Conservation (phyloP, 2,797 vertebrate genomes). For the Sebastes wilsoni region DNA sequence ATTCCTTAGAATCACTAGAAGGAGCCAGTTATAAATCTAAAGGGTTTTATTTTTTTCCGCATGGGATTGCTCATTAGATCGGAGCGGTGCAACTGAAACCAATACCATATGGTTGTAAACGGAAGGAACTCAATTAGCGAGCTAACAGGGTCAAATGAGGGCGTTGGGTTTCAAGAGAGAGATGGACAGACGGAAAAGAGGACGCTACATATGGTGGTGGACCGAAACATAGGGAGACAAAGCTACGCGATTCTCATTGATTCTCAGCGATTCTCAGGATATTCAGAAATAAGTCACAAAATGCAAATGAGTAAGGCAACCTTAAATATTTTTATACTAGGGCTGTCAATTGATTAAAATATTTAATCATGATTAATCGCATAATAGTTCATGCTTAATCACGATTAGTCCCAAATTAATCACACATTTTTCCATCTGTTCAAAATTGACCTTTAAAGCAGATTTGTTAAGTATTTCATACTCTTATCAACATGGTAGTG, state of each 20-base stretch:
- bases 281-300: neutral
- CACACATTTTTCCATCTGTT: no score
- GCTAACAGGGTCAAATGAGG: slow-evolving; percentile 64
- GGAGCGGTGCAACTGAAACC: slow-evolving; percentile 66
- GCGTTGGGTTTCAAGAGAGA: slow-evolving; percentile 38
- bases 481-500: no score
- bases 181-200: slow-evolving; percentile 40
- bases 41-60: slow-evolving; percentile 61
- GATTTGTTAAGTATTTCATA: no score
- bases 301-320: neutral
- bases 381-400: no score
- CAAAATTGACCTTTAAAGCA: no score
- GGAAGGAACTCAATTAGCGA: slow-evolving; percentile 74
- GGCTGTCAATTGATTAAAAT: no score
- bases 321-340: neutral
- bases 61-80: slow-evolving; percentile 77
- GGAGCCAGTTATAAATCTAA: slow-evolving; percentile 74
- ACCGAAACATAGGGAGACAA: slow-evolving; percentile 7
- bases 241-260: neutral
- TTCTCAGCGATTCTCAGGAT: neutral
- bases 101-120: slow-evolving; percentile 77
- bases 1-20: slow-evolving; percentile 61
- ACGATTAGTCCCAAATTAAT: no score
- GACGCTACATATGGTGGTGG: neutral
- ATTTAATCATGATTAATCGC: no score